Conservation (phyloP, 2,113 vertebrate species). For the Hypocryptadius cinnamomeus region DNA sequence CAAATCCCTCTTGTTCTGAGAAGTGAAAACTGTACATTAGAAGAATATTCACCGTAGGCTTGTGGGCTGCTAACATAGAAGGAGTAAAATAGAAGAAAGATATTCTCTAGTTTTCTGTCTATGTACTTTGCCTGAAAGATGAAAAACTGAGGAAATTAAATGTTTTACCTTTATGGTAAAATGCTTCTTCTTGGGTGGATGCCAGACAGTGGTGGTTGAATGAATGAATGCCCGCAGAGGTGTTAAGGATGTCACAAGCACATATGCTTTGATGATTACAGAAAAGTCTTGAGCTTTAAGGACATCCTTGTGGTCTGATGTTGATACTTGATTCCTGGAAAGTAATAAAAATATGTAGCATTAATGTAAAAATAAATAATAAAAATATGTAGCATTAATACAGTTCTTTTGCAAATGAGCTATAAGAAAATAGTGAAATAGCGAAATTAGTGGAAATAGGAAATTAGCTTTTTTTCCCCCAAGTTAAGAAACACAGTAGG, state of each 20-base stretch:
- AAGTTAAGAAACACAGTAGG: background rate
- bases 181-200: conserved; percentile 69
- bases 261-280: conserved; percentile 82
- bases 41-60: background rate
- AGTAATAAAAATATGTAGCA: background rate
- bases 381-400: background rate
- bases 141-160: background rate
- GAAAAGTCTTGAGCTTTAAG: conserved; percentile 68
- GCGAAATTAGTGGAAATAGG: background rate
- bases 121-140: background rate
- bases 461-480: background rate
- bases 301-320: background rate
- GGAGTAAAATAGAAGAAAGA: background rate
- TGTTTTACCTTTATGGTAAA: conserved; percentile 77
- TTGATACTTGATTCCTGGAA: conserved; percentile 46
- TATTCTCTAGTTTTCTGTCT: background rate
- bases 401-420: background rate
- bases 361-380: background rate
- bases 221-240: conserved; percentile 88
- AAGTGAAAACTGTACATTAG: background rate
- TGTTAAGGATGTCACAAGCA: conserved; percentile 85
- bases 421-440: background rate
- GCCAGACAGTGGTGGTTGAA: conserved; percentile 73
- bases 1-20: background rate
- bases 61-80: background rate